Conservation (phyloP, 2,888 invertebrate genomes). For the Agriotes lineatus region DNA sequence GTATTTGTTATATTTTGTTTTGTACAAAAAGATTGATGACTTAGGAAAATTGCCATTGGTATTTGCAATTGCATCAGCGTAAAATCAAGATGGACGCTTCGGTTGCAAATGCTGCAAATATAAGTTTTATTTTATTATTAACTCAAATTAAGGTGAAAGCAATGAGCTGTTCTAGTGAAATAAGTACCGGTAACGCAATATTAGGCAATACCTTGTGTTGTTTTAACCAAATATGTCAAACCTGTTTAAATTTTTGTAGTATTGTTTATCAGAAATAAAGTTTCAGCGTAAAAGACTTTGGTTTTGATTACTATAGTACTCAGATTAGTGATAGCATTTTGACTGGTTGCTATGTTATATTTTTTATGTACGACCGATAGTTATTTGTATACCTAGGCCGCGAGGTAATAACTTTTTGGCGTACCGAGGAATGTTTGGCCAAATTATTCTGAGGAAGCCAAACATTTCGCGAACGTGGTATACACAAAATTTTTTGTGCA, state of each 20-base stretch:
- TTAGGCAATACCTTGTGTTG: conserved; percentile 1
- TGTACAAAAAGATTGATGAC: neutral
- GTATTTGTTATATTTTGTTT: neutral
- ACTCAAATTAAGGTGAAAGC: neutral
- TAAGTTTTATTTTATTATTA: neutral
- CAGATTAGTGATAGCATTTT: no score
- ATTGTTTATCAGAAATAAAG: conserved; percentile 6
- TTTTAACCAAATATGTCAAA: conserved; percentile 13
- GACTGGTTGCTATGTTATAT: no score
- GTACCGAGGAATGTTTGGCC: no score
- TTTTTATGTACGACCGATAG: no score
- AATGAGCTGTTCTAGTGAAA: neutral
- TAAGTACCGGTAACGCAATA: conserved; percentile 11
- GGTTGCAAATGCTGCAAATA: neutral
- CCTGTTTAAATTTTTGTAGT: conserved; percentile 27
- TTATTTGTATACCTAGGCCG: no score
- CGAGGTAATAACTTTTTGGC: no score
- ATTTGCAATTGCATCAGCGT: neutral
- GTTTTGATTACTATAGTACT: no score
- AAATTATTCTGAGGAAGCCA: no score
- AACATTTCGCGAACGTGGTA: no score
- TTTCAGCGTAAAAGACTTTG: neutral
- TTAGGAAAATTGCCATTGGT: neutral
- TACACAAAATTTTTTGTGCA: no score
- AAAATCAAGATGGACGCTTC: neutral